Conservation (phyloP, 2,113 vertebrate genomes). For the Junco hyemalis region DNA sequence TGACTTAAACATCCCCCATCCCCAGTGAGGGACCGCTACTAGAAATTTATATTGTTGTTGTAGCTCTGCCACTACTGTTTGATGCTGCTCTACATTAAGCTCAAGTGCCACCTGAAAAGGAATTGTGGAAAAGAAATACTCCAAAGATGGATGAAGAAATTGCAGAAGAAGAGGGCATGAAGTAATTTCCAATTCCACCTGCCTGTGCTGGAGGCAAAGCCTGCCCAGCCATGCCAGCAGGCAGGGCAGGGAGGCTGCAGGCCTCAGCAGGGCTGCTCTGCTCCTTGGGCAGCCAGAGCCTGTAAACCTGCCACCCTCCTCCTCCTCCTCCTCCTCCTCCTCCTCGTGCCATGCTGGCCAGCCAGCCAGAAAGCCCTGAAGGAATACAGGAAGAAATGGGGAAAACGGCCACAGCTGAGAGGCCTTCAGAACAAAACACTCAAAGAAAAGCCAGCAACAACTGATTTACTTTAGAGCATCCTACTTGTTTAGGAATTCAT, state of each 20-base stretch:
- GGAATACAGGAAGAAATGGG: not conserved
- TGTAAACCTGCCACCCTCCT: not conserved
- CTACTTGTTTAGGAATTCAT: conserved; percentile 7
- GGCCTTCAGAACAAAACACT: not conserved
- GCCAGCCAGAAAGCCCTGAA: not conserved
- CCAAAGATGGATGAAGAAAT: not conserved
- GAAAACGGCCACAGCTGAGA: not conserved
- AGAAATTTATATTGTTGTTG: not conserved
- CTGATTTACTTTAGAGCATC: not conserved
- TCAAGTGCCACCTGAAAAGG: not conserved
- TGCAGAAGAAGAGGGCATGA: not conserved
- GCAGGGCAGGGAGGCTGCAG: not conserved
- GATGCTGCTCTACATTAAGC: not conserved
- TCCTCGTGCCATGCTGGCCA: rapidly evolving
- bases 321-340: not conserved
- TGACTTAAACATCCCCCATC: not conserved
- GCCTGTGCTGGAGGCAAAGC: not conserved
- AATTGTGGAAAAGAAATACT: not conserved
- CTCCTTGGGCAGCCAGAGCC: not conserved
- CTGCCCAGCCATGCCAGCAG: not conserved
- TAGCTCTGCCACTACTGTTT: not conserved
- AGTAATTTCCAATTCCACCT: not conserved
- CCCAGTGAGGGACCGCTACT: not conserved
- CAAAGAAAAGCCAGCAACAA: not conserved
- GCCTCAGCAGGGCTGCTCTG: not conserved